phyloP scores from a whole-genome alignment of 2,888 invertebrate species.

The Leucania comma region DNA sequence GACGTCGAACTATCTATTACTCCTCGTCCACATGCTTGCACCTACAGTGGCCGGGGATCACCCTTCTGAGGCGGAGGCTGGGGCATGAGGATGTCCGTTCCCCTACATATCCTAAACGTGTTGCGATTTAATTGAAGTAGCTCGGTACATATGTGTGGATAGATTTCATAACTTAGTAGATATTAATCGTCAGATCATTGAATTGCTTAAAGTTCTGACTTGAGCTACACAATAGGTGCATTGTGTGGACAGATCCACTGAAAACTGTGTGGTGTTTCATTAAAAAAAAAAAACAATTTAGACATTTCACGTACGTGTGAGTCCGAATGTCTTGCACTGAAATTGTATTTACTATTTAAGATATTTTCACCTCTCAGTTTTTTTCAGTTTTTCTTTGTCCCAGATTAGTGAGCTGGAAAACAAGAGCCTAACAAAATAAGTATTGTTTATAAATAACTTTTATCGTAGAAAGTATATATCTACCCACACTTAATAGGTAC shows the following conservation, averaged over 20 bases:
- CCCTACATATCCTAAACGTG: not conserved
- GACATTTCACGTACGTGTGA: not conserved
- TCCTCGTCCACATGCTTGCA: too few species aligned
- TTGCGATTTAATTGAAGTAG: slow-evolving; percentile 16
- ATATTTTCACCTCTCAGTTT: not conserved
- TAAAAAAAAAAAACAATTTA: not conserved
- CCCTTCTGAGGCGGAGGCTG: too few species aligned
- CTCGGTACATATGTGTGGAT: not conserved
- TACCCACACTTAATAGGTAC: not conserved
- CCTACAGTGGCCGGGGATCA: too few species aligned
- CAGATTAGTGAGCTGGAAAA: not conserved
- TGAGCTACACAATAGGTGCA: not conserved
- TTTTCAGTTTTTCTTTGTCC: not conserved
- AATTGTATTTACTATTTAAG: not conserved
- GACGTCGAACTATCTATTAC: too few species aligned
- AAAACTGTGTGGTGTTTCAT: not conserved
- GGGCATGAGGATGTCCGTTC: too few species aligned
- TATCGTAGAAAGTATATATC: not conserved
- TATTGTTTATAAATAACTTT: slow-evolving; percentile 1
- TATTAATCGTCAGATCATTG: not conserved
- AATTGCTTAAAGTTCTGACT: not conserved
- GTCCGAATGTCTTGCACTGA: not conserved
- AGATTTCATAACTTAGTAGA: not conserved
- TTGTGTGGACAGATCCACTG: not conserved
- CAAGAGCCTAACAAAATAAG: not conserved